phyloP scores from a whole-genome alignment of 1,140 invertebrate species.

The Batillaria attramentaria region DNA sequence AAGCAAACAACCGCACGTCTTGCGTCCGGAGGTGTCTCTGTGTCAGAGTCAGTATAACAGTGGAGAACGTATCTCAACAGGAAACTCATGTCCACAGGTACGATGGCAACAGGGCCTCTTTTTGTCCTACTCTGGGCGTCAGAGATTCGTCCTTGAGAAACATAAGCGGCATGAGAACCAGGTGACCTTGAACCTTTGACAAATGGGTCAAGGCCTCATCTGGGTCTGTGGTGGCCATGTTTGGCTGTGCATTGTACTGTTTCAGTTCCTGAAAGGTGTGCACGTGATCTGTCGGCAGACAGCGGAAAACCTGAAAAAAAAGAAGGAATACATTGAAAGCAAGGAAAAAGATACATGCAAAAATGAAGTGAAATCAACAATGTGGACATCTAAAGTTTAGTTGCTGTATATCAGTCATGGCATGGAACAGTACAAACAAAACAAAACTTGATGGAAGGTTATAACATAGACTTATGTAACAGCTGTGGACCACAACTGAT shows the following conservation, averaged over 20 bases:
- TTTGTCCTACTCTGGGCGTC: constrained; percentile 83
- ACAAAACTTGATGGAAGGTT: too few species aligned
- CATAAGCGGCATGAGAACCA: constrained; percentile 88
- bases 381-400: neutral
- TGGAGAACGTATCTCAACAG: neutral
- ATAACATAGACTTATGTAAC: too few species aligned
- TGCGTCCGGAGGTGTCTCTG: too few species aligned
- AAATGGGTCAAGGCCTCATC: constrained; percentile 80
- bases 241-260: constrained; percentile 79
- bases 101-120: constrained; percentile 78
- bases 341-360: neutral
- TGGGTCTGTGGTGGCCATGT: constrained; percentile 80
- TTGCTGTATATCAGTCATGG: neutral
- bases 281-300: constrained; percentile 86
- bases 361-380: neutral
- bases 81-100: constrained; percentile 72
- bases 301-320: constrained; percentile 80
- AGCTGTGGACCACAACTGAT: too few species aligned
- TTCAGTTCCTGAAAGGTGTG: constrained; percentile 82
- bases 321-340: neutral
- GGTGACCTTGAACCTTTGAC: constrained; percentile 81
- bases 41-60: too few species aligned
- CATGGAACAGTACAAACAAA: neutral
- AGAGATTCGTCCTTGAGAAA: constrained; percentile 86
- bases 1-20: neutral